Conservation (phyloP, 2,797 vertebrate genomes). For the Hafferia zeledoni region DNA sequence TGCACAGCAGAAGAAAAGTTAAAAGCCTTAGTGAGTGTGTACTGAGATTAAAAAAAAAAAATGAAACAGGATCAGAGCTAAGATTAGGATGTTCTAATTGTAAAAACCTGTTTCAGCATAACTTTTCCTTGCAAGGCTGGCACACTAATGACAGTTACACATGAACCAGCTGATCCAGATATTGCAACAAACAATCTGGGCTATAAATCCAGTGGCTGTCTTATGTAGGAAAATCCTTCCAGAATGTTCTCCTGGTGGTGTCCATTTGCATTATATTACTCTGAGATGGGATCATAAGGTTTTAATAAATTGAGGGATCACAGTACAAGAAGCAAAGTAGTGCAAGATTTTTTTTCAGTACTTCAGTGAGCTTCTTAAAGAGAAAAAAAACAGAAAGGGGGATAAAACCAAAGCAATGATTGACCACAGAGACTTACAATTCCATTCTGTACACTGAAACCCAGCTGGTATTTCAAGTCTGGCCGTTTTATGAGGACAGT, state of each 20-base stretch:
- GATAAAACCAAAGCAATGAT: background rate
- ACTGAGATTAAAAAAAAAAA: background rate
- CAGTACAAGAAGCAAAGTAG: background rate
- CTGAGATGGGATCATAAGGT: background rate
- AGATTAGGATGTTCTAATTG: background rate
- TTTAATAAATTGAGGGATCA: background rate
- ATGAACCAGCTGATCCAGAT: background rate
- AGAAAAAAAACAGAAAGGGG: background rate
- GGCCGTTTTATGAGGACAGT: conserved; percentile 98
- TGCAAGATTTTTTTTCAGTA: background rate
- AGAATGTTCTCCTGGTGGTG: background rate
- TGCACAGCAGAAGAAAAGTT: background rate
- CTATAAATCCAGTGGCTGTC: background rate
- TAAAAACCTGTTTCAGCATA: background rate
- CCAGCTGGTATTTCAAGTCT: conserved; percentile 97
- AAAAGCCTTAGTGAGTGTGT: background rate
- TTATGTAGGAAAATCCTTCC: background rate
- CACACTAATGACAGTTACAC: background rate
- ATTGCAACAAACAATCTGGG: background rate
- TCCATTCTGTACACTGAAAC: conserved; percentile 98
- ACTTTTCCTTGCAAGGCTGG: background rate
- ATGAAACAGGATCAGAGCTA: background rate
- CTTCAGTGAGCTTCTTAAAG: background rate
- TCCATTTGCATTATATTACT: background rate
- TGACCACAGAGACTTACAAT: conserved; percentile 83